phyloP scores from a whole-genome alignment of 2,113 vertebrate species.

The Atractosteus spatula region DNA sequence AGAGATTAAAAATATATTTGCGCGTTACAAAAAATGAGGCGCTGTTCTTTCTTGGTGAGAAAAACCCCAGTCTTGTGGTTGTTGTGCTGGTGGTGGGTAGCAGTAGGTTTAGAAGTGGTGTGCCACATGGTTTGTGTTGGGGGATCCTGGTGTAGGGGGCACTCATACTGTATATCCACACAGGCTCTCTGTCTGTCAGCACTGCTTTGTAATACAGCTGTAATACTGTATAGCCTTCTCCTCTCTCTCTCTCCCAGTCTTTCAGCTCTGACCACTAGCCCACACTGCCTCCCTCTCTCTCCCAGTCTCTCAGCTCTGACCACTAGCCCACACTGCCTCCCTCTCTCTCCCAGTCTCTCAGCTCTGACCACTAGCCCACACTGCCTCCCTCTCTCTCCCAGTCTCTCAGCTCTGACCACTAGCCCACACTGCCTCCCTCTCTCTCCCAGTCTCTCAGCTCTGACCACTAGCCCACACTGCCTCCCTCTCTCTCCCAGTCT shows the following conservation, averaged over 20 bases:
- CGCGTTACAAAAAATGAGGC: constrained; percentile 52
- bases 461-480: too few species aligned
- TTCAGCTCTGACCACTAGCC: too few species aligned
- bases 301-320: too few species aligned
- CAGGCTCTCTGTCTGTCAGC: not conserved
- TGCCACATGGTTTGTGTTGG: constrained; percentile 10
- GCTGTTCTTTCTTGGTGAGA: constrained; percentile 49
- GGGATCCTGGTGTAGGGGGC: not conserved
- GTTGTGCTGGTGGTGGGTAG: constrained; percentile 44
- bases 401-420: too few species aligned
- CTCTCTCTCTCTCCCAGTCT: not conserved
- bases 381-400: too few species aligned
- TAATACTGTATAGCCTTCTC: constrained; percentile 25
- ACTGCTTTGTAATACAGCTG: not conserved
- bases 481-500: too few species aligned
- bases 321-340: too few species aligned
- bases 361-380: too few species aligned
- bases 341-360: too few species aligned
- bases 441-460: too few species aligned
- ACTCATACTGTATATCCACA: not conserved
- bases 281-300: too few species aligned
- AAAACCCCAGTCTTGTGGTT: constrained; percentile 49
- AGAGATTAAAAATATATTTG: constrained; percentile 67
- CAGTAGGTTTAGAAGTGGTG: constrained; percentile 28
- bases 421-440: too few species aligned